Evolutionary conservation across 2,888 invertebrate species (phyloP).

Genomic region (Hanleya hanleyi): DNA sequence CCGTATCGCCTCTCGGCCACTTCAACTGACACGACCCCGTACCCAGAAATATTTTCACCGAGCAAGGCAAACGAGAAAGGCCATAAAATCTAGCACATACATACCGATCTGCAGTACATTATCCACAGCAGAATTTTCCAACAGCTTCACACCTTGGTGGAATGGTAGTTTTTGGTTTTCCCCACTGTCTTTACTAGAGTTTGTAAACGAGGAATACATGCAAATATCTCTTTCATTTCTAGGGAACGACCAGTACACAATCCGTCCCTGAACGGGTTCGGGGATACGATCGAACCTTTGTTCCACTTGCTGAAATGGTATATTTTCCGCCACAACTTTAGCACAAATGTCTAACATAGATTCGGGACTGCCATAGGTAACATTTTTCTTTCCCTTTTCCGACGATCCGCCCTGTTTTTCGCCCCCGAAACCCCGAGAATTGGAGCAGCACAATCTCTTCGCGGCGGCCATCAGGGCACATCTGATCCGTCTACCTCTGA

Average conservation of each 20-base stretch:
- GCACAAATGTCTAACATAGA: slow-evolving; percentile 88
- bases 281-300: slow-evolving; percentile 90
- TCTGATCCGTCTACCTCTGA: slow-evolving; percentile 46
- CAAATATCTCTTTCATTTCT: slow-evolving; percentile 90
- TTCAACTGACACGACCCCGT: too few relatives aligned
- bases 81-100: slow-evolving; percentile 68
- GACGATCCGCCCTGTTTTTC: slow-evolving; percentile 49
- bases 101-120: slow-evolving; percentile 92
- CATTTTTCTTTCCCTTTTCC: slow-evolving; percentile 54
- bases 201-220: slow-evolving; percentile 88
- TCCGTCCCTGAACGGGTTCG: slow-evolving; percentile 89
- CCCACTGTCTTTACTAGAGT: slow-evolving; percentile 73
- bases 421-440: slow-evolving; percentile 52
- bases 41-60: background rate
- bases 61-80: background rate
- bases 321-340: slow-evolving; percentile 87
- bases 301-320: slow-evolving; percentile 90
- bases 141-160: slow-evolving; percentile 88
- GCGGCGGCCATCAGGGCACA: slow-evolving; percentile 68
- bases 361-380: slow-evolving; percentile 76
- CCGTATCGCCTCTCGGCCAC: too few relatives aligned
- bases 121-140: slow-evolving; percentile 88
- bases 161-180: slow-evolving; percentile 86
- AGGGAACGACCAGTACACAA: slow-evolving; percentile 92
- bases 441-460: slow-evolving; percentile 65